A percentile compares a stretch with the other conserved stretches of the same genome.
phyloP scores from a whole-genome alignment of 2,797 vertebrate species.

The Columba guinea region DNA sequence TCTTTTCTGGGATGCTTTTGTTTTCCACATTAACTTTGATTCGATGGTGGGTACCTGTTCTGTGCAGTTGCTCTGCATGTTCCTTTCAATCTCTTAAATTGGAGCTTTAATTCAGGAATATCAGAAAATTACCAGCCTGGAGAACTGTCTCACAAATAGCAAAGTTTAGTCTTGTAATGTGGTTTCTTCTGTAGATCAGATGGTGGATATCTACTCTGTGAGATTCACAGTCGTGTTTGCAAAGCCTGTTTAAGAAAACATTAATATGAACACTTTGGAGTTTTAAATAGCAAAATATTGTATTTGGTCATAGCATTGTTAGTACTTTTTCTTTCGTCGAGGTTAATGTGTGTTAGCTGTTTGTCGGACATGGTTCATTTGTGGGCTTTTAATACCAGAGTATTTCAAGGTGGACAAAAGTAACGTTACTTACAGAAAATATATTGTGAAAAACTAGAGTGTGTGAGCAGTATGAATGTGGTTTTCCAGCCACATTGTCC shows the following conservation, averaged over 20 bases:
- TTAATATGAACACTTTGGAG: background rate
- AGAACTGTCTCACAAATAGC: background rate
- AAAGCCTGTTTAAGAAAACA: background rate
- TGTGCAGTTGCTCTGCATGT: background rate
- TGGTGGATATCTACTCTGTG: background rate
- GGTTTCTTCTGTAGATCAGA: background rate
- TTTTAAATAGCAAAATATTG: background rate
- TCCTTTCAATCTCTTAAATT: background rate
- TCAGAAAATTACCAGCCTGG: background rate
- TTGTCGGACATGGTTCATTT: background rate
- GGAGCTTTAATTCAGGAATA: background rate
- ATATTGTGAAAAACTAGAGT: fast-evolving
- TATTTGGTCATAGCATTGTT: background rate
- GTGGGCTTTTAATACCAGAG: background rate
- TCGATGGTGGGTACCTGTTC: background rate
- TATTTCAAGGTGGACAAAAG: background rate
- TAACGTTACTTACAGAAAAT: background rate
- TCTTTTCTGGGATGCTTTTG: background rate
- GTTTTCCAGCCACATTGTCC: background rate
- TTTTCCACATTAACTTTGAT: background rate
- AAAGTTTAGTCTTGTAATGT: background rate
- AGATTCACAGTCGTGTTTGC: background rate
- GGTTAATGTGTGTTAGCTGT: background rate
- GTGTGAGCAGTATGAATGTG: background rate
- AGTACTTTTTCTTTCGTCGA: background rate